phyloP scores from a whole-genome alignment of 2,113 vertebrate species.

The Micromys minutus region DNA sequence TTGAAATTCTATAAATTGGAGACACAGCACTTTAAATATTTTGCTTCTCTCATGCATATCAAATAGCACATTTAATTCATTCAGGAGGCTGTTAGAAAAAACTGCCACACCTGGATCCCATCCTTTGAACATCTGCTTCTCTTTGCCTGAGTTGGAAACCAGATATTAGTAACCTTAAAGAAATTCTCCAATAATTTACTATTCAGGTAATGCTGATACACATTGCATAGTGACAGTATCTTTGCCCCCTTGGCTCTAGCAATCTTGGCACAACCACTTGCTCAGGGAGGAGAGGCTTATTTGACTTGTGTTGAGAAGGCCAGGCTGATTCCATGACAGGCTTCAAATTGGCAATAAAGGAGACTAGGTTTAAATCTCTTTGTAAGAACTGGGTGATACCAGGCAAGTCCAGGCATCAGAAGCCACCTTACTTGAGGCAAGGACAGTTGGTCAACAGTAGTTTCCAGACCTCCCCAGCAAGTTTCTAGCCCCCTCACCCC shows the following conservation, averaged over 20 bases:
- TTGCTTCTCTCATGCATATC: not conserved
- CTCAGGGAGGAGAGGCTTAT: not conserved
- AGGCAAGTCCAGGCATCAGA: too few species aligned
- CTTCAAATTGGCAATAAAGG: too few species aligned
- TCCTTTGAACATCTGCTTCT: not conserved
- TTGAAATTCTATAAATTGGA: slow-evolving; percentile 12
- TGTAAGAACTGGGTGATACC: too few species aligned
- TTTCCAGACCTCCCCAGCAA: too few species aligned
- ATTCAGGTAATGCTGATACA: not conserved
- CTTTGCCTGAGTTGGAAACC: not conserved
- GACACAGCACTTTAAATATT: not conserved
- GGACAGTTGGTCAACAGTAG: too few species aligned
- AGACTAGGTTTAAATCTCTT: too few species aligned
- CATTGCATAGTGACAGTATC: not conserved
- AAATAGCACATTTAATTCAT: not conserved
- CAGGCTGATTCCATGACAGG: too few species aligned
- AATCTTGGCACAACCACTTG: not conserved
- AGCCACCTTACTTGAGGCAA: too few species aligned
- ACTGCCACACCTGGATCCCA: not conserved
- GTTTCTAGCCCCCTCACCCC: too few species aligned
- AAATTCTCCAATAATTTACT: not conserved
- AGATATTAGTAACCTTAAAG: not conserved
- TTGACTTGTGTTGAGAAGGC: not conserved
- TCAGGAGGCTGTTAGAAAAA: not conserved
- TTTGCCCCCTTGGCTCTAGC: not conserved